Evolutionary conservation across 2,113 vertebrate genomes (phyloP).

Genomic region (Colinus virginianus): DNA sequence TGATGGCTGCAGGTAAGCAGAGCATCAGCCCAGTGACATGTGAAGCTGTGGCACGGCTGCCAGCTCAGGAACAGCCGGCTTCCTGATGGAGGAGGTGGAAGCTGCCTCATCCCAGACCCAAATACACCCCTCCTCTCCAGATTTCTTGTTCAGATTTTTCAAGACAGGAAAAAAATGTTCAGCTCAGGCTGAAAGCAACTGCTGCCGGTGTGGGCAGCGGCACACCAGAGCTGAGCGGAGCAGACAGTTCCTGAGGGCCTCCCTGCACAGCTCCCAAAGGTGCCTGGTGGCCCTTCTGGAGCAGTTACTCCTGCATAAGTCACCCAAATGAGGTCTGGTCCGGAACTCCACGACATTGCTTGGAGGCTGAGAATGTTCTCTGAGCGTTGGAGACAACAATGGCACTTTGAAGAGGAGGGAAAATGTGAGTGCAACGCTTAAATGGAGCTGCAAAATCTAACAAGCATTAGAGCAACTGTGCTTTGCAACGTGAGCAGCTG

Average conservation of each 20-base stretch:
- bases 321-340: accelerated
- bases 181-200: not conserved
- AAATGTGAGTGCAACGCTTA: accelerated
- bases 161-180: not conserved
- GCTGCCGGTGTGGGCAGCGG: not conserved
- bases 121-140: not conserved
- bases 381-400: not conserved
- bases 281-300: not conserved
- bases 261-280: not conserved
- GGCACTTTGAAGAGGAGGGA: not conserved
- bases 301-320: not conserved
- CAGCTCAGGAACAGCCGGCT: not conserved
- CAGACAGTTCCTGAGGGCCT: not conserved
- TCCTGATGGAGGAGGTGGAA: not conserved
- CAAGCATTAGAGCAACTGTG: not conserved
- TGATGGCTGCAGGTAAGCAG: not conserved
- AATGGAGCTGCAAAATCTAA: not conserved
- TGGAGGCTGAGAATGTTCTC: not conserved
- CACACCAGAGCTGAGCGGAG: not conserved
- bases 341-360: accelerated
- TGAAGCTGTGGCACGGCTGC: not conserved
- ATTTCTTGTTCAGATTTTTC: not conserved
- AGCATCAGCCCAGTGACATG: not conserved
- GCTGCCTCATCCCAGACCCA: not conserved
- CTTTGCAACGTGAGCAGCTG: too few species aligned